Evolutionary conservation across 2,113 vertebrate genomes (phyloP), one percentile per base, ranked within the genome.

Genomic region (Chauna torquata): DNA sequence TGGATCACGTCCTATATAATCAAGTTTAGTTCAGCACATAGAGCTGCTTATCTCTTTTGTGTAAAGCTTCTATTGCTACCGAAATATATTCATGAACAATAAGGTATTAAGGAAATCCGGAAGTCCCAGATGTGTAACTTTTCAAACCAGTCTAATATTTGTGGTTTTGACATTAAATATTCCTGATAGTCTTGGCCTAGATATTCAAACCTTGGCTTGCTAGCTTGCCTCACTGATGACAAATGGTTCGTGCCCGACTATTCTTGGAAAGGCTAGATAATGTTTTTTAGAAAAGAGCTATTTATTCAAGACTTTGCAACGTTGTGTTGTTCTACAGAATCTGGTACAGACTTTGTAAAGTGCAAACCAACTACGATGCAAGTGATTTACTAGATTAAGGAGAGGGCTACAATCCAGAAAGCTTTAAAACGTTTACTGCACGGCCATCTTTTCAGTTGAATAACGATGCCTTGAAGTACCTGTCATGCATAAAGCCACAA

Each of bases 131-230:
- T 10, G 36, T 6, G 20, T 36, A 40, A 30, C 27, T 92, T 86
- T 61, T 42, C 83, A 91, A 79, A 50, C 59, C 24, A 52, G 68
- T 49, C 32, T 69, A 72, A 81, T 57, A 45, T 28, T 86, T 88
- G 72, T 22, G 69, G 72, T 40, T 95, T 89, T 86, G 38, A 75
- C 55, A 32, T 70, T 44, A 68, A 94, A 62, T 70, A 89, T 45
- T 79, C 24, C 74, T 65, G 45, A 89, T 44, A 85, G 59, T 72
- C 77, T 84, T 83, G 82, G 50, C 88, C 61, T 77, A 61, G n/a
- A 30, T 30, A n/a, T 4, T 40, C 34, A 71, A 75, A 59, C 30
- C 52, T 76, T 84, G 92, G 69, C 85, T 93, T 3, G 0, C 47
- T 42, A 34, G 45, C 11, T 87, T 86, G 65, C 77, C 82, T 81